Base-by-base conservation (phyloP, 1,140 invertebrate genomes). In the Cydia pomonella region DNA sequence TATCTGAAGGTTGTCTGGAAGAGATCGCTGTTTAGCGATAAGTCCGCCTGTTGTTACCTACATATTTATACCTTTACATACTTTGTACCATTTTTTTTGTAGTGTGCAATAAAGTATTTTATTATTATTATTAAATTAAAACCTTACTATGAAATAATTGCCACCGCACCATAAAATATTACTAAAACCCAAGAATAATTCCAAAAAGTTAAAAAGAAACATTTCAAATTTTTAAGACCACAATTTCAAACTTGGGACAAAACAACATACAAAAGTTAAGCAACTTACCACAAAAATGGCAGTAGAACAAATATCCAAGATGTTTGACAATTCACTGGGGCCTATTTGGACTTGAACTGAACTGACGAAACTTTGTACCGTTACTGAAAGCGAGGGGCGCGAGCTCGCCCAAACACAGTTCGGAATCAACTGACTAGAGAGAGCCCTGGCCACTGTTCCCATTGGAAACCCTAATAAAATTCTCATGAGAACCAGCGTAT, bases 401-500 rank as follows among this genome's bases (percentile, higher is more conserved):
- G 79, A 74, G 53, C 72, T 44, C 44, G 71, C 78, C 53, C 53
- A 63, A 75, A 74, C 64, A 63, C 75, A 69, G 73, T 72, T 64
- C 78, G 72, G 50, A 78, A 38, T 74, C 73, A 59, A 83, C 82
- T 83, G 80, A 81, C 78, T 79, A 73, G 75, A 73, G 79, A 72
- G 71, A 75, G 74, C 75, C 59, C 41, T 25, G 59, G 78, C 75
- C 77, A 77, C 13, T n/a, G 25, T 50, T 50, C 47, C 16, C n/a
- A 50, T 50, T 50, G 6, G 47, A 44, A 0, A 13, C 13, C 6
- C 16, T 5, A n/a, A n/a, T 12, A n/a, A 5, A 50, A 50, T n/a
- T 50, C 47, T 18, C 12, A 5, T n/a, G 1, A 7, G 1, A 50
- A 50, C 47, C n/a, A 50, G n/a, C n/a, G n/a, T 50, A 50, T 6